Conservation (phyloP, 1,140 invertebrate species). For the Saxidomus purpurata region DNA sequence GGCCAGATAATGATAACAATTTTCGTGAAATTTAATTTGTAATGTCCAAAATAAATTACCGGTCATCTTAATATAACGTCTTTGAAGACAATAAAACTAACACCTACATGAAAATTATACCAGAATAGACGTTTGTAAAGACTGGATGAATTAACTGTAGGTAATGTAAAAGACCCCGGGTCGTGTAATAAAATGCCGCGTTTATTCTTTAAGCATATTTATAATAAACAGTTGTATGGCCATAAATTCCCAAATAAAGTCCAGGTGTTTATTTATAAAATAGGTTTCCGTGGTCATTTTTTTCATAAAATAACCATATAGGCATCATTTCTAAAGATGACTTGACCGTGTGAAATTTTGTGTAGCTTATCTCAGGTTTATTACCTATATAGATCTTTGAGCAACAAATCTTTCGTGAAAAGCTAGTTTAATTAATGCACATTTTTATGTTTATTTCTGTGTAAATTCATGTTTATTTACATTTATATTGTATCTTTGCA, state of each 20-base stretch:
- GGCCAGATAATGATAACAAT: conserved; percentile 54
- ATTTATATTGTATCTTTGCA: too few species aligned
- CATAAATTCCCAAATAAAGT: conserved; percentile 61
- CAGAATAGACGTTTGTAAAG: conserved; percentile 31
- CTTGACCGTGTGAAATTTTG: conserved; percentile 25
- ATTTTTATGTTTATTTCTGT: too few species aligned
- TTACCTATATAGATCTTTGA: too few species aligned
- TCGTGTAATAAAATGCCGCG: conserved; percentile 46
- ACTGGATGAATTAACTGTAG: conserved; percentile 31
- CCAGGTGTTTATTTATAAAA: conserved; percentile 65
- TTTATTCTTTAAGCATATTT: conserved; percentile 52
- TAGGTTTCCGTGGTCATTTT: conserved; percentile 20
- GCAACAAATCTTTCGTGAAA: too few species aligned
- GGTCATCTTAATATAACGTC: conserved; percentile 32
- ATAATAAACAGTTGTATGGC: conserved; percentile 49
- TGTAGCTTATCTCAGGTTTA: not conserved
- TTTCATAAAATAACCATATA: not conserved
- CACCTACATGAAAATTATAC: conserved; percentile 66
- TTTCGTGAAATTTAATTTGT: conserved; percentile 63
- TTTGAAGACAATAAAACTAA: conserved; percentile 62
- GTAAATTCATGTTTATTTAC: too few species aligned
- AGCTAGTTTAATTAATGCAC: too few species aligned
- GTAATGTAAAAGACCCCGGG: conserved; percentile 48
- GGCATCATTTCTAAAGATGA: not conserved
- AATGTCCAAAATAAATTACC: conserved; percentile 57